A percentile compares a stretch with the other conserved stretches of the same genome.
Evolutionary conservation across 2,113 vertebrate species (phyloP).

Genomic region (Sardina pilchardus): DNA sequence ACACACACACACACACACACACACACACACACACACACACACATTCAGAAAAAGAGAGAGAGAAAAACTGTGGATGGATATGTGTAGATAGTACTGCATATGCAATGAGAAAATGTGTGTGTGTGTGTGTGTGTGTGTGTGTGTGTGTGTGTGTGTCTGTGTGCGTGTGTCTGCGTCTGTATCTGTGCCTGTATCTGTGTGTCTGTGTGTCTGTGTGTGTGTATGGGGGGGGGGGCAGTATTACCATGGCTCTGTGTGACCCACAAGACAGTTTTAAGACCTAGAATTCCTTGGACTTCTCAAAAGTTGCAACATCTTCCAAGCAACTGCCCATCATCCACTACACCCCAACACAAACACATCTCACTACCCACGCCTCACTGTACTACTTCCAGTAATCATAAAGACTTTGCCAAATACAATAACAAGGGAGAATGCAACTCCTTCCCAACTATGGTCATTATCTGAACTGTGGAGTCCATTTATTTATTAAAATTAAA

Average conservation of each 20-base stretch:
- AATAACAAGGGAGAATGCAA: neutral
- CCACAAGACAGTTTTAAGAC: no score
- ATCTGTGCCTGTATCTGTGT: no score
- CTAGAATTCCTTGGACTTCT: no score
- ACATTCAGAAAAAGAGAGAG: neutral
- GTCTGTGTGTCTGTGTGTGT: no score
- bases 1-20: neutral
- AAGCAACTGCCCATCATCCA: conserved; percentile 7
- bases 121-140: conserved; percentile 14
- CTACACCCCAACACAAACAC: neutral
- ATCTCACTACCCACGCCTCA: neutral
- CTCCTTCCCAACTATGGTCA: conserved; percentile 9
- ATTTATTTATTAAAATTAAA: neutral
- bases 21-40: neutral
- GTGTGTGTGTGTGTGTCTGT: neutral
- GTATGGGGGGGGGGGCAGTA: no score
- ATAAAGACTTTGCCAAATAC: neutral
- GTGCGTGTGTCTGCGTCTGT: no score
- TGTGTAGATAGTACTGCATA: neutral
- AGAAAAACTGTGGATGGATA: neutral
- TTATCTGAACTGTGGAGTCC: neutral
- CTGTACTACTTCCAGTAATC: neutral
- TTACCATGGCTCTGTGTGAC: no score
- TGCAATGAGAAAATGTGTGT: neutral
- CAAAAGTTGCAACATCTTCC: neutral